Conservation (phyloP, 2,888 invertebrate species). For the Andrena bucephala region DNA sequence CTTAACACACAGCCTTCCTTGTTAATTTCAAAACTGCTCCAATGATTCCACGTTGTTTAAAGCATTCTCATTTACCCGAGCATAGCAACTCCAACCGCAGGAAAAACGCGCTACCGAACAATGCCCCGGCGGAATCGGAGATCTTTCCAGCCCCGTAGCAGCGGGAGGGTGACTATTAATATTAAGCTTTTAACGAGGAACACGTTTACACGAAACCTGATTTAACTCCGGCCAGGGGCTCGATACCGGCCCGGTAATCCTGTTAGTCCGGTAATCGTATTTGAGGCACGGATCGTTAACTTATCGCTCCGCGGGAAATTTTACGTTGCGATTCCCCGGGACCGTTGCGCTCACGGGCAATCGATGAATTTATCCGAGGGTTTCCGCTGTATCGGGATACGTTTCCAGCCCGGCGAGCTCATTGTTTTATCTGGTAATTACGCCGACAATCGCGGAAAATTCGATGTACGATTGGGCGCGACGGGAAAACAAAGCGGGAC, state of each 20-base stretch:
- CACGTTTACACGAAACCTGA: slow-evolving; percentile 72
- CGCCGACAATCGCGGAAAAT: slow-evolving; percentile 12
- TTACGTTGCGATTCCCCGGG: slow-evolving; percentile 73
- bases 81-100: no score
- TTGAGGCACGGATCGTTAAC: slow-evolving; percentile 78
- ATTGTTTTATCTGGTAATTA: slow-evolving; percentile 23
- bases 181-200: slow-evolving; percentile 75
- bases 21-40: no score
- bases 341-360: slow-evolving; percentile 60
- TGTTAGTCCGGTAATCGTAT: slow-evolving; percentile 76
- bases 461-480: not conserved
- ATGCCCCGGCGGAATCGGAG: slow-evolving; percentile 18
- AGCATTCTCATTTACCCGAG: no score
- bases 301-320: slow-evolving; percentile 76
- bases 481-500: not conserved
- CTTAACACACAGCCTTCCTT: no score
- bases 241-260: slow-evolving; percentile 75
- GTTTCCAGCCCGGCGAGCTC: slow-evolving; percentile 5
- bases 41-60: no score
- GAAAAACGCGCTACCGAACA: slow-evolving; percentile 1
- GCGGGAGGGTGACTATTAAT: slow-evolving; percentile 65
- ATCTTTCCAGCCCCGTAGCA: slow-evolving; percentile 35
- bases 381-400: slow-evolving; percentile 9
- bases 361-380: slow-evolving; percentile 49
- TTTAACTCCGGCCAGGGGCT: slow-evolving; percentile 71